Conservation (phyloP, 1,140 invertebrate genomes). For the Drosophila gunungcola region DNA sequence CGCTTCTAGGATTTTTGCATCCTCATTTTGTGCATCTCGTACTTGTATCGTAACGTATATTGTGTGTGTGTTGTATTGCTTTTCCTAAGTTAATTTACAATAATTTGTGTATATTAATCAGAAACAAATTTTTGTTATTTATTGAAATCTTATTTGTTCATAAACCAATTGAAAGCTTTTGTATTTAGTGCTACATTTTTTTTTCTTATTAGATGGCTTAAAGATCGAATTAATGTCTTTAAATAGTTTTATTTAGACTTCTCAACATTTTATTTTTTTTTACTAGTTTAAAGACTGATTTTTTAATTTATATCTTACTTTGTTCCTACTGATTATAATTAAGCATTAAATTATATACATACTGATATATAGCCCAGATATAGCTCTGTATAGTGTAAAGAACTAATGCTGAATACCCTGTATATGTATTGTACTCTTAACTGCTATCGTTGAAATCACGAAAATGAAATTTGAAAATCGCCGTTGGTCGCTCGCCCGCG, state of each 20-base stretch:
- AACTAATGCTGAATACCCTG: constrained; percentile 72
- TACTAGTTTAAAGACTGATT: neutral
- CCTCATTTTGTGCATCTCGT: constrained; percentile 11
- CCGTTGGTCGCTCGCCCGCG: constrained; percentile 59
- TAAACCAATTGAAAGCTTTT: neutral
- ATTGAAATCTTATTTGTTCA: neutral
- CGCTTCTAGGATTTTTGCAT: neutral
- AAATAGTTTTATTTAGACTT: neutral
- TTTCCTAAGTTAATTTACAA: constrained; percentile 1
- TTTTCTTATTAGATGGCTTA: neutral
- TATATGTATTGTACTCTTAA: constrained; percentile 74
- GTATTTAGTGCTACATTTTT: neutral
- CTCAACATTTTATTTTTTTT: neutral
- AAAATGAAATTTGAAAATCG: constrained; percentile 42
- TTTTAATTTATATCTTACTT: neutral
- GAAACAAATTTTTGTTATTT: neutral
- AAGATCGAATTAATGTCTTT: neutral
- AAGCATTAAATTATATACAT: neutral
- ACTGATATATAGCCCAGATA: constrained; percentile 3
- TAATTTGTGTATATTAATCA: constrained; percentile 4
- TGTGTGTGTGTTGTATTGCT: constrained; percentile 12
- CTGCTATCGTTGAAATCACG: constrained; percentile 73
- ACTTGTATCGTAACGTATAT: constrained; percentile 4
- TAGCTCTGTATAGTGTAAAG: constrained; percentile 51
- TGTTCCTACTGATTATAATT: neutral